Conservation (phyloP, 2,113 vertebrate genomes). For the Gopherus flavomarginatus region DNA sequence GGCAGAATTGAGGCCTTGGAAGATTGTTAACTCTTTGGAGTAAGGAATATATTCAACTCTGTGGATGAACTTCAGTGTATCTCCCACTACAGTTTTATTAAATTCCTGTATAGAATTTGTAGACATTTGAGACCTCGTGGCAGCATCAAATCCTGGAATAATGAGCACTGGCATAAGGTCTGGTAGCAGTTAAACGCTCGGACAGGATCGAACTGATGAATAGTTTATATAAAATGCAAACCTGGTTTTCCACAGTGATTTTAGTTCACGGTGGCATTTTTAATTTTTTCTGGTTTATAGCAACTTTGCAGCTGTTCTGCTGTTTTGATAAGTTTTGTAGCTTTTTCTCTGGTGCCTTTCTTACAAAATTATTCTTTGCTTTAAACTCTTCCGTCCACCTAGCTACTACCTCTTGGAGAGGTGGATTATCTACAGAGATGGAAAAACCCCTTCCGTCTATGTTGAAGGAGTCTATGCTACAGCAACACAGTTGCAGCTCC, state of each 20-base stretch:
- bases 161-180: accelerated
- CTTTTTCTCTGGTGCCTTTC: not conserved
- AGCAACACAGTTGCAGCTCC: not conserved
- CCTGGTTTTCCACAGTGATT: not conserved
- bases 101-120: not conserved
- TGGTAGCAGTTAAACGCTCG: not conserved
- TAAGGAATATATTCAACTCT: not conserved
- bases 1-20: not conserved
- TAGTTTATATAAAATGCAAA: not conserved
- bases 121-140: not conserved
- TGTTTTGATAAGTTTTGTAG: not conserved
- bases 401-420: not conserved
- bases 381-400: not conserved
- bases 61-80: not conserved
- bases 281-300: not conserved
- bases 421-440: not conserved
- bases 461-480: not conserved
- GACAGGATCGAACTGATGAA: not conserved
- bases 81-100: not conserved
- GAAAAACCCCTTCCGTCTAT: not conserved
- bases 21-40: not conserved
- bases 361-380: not conserved
- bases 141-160: accelerated
- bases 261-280: not conserved
- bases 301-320: not conserved